These are phyloP conservation scores for Pachliopta kotzebuea DNA, from an alignment of 2,888 invertebrate species.

Conservation along the genomic window DNA sequence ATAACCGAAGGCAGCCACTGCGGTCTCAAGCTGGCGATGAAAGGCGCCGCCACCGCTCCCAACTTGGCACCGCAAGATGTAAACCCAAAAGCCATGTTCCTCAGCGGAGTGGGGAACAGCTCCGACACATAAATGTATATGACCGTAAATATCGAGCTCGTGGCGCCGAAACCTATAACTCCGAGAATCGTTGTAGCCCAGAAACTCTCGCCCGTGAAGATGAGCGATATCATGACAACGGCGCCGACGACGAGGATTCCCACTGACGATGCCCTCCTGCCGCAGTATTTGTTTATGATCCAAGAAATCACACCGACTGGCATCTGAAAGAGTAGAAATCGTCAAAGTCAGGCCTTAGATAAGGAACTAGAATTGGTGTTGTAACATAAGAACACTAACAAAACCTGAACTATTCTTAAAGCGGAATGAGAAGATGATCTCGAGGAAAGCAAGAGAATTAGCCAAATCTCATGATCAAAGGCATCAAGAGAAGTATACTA, in stretches of 20 bases:
- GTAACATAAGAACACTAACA: too few species aligned
- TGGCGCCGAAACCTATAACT: conserved; percentile 39
- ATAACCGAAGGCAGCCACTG: conserved; percentile 50
- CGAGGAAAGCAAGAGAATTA: too few species aligned
- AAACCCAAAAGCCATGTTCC: conserved; percentile 54
- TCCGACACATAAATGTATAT: conserved; percentile 50
- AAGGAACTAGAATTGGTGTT: too few species aligned
- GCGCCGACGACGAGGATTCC: conserved; percentile 36
- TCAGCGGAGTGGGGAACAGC: conserved; percentile 55
- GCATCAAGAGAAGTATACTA: too few species aligned
- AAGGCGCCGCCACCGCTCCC: conserved; percentile 55
- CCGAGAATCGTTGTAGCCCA: conserved; percentile 42
- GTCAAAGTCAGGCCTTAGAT: too few species aligned
- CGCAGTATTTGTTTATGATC: conserved; percentile 42
- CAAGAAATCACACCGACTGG: conserved; percentile 40
- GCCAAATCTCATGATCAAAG: too few species aligned
- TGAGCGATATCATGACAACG: conserved; percentile 41
- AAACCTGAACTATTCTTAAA: too few species aligned
- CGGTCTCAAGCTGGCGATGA: conserved; percentile 47
- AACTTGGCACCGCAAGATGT: conserved; percentile 47
- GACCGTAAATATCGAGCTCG: conserved; percentile 39
- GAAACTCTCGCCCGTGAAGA: conserved; percentile 42
- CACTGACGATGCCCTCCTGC: conserved; percentile 43
- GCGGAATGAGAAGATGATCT: too few species aligned
- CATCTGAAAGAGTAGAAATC: conserved; percentile 47